Evolutionary conservation across 1,140 invertebrate species (phyloP), one percentile per base, ranked within the genome.

Genomic region (Pseudomyrmex gracilis): DNA sequence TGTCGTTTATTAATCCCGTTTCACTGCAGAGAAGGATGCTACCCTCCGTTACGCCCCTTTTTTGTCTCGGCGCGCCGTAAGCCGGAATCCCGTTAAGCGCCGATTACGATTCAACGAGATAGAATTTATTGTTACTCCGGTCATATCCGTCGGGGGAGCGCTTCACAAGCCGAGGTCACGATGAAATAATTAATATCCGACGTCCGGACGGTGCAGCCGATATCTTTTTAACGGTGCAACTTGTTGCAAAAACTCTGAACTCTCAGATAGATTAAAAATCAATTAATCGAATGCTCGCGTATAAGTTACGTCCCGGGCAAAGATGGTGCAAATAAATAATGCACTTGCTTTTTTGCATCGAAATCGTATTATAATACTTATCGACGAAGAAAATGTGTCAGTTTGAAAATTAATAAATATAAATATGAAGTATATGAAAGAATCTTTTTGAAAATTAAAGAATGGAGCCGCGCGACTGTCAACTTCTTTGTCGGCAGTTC

Each of bases 1-100:
- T 63, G 49, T 47, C 57, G 61, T 77, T 76, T 86, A 74, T 86
- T 83, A 77, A 83, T 86, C 66, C 71, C 17, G 63, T 77, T 67
- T 67, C 20, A 17, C 9, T 45, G 9, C 45, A 55, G 43, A 74
- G 51, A 66, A 45, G 49, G 24, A 55, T 57, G 17, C 49, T 47
- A 57, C 34, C 49, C n/a, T 10, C 47, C 12, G 60, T 84, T 57
- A 47, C 12, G 15, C n/a, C 9, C 22, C 74, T 55, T 74, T 24
- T 34, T 47, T 22, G 9, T 20, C 47, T 1, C 43, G 24, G 8
- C 8, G 34, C 7, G 34, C 34, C 34, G 5, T 34, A 34, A 24
- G 7, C 17, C 8, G 55, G 22, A 82, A 61, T 82, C 24, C 67
- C 51, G 61, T 77, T 77, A 77, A 77, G 74, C 49, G 51, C 34